Conservation (phyloP, 2,113 vertebrate genomes). For the Uropsilus gracilis region DNA sequence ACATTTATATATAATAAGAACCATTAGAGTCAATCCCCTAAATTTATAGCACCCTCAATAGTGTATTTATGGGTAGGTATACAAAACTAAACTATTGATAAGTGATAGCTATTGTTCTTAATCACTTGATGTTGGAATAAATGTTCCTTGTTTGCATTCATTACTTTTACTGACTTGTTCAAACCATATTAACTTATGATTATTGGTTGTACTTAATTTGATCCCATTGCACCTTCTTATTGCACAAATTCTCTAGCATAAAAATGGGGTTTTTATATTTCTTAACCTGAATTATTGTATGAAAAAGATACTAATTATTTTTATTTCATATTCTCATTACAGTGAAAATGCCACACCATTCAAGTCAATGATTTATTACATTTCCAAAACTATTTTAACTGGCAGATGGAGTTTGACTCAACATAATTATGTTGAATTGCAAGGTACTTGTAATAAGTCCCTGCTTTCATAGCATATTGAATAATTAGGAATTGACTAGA, state of each 20-base stretch:
- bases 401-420: neutral
- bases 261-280: neutral
- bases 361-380: neutral
- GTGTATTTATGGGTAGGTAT: neutral
- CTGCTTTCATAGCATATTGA: neutral
- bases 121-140: neutral
- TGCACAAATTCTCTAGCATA: neutral
- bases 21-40: fast-evolving
- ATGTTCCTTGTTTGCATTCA: neutral
- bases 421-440: neutral
- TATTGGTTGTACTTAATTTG: neutral
- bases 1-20: neutral
- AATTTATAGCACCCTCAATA: neutral
- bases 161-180: neutral
- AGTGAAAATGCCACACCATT: neutral
- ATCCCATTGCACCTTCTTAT: neutral
- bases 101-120: neutral
- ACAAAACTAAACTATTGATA: neutral
- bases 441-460: neutral
- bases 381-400: neutral
- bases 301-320: neutral
- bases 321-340: neutral
- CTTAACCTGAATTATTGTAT: neutral
- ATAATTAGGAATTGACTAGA: neutral
- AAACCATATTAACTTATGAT: neutral